Evolutionary conservation across 2,797 vertebrate genomes (phyloP).

Genomic region (Trachurus trachurus): DNA sequence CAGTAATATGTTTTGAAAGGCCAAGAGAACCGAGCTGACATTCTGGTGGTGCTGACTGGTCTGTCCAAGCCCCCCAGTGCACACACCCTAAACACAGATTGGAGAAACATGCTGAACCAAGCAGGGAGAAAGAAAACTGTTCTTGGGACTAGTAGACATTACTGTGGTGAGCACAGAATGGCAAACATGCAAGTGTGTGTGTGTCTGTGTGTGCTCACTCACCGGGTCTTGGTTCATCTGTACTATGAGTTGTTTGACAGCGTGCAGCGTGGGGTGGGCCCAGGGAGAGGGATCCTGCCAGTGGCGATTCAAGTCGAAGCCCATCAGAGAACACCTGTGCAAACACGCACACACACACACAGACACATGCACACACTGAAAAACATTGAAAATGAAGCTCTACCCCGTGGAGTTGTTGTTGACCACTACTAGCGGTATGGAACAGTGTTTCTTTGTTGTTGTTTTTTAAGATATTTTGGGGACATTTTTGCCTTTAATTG

Average conservation of each 20-base stretch:
- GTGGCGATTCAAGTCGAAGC: slow-evolving; percentile 97
- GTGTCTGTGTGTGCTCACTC: slow-evolving; percentile 71
- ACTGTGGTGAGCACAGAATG: slow-evolving; percentile 41
- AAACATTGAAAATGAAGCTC: slow-evolving; percentile 6
- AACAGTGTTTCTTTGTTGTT: too few relatives aligned
- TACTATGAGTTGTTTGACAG: slow-evolving; percentile 95
- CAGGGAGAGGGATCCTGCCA: slow-evolving; percentile 97
- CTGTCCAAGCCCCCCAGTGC: slow-evolving; percentile 58
- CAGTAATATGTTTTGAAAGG: slow-evolving; percentile 75
- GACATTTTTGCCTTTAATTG: too few relatives aligned
- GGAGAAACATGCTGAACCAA: slow-evolving; percentile 77
- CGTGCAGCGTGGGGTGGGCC: slow-evolving; percentile 96
- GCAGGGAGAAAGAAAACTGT: slow-evolving; percentile 63
- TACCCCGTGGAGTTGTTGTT: background rate
- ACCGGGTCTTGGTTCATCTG: slow-evolving; percentile 96
- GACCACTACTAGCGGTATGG: too few relatives aligned
- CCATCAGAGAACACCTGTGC: slow-evolving; percentile 95
- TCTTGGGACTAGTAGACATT: slow-evolving; percentile 47
- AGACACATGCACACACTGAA: slow-evolving; percentile 25
- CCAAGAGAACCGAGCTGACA: slow-evolving; percentile 78
- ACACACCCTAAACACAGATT: slow-evolving; percentile 58
- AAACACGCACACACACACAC: slow-evolving; percentile 49
- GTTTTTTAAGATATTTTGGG: too few relatives aligned
- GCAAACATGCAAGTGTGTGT: slow-evolving; percentile 32
- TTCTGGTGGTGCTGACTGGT: slow-evolving; percentile 80